Evolutionary conservation across 2,888 invertebrate genomes (phyloP), one percentile per base, ranked within the genome.

Genomic region (Drosophila leonis): DNA sequence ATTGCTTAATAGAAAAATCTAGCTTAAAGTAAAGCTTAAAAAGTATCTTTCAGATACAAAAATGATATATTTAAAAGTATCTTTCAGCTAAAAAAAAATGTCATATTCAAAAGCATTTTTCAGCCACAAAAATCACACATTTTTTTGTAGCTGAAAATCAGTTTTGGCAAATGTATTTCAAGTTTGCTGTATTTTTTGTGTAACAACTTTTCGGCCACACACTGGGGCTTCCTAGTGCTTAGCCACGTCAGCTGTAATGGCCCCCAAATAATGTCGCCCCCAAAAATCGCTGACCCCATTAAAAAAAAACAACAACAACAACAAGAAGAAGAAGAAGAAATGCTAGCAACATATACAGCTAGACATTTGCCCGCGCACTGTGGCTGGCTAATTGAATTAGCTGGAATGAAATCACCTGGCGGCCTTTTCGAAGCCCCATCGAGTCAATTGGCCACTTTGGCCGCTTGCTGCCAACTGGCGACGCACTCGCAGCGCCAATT

Each of bases 281-380:
- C 83, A 59, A 83, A 83, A 80, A 80, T 78, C 78, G 83, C 83
- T 83, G 89, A 83, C 87, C 87, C 80, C 86, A 83, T 78, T 88
- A 64, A 52, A 66, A 18, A 41, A 54, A 10, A 27, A 15, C 2
- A 46, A 24, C 4, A 27, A 46, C 8, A 27, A 15, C 15, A 27
- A 46, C 8, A 27, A n/a, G 0, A 27, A 37, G 13, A 24, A 15
- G 46, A 46, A 46, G 24, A n/a, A 39, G 3, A 27, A 75, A 63
- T 24, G 55, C n/a, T 12, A 4, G 48, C 41, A 9, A 49, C 31
- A 48, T 4, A 12, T 1, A 29, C 10, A 29, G 27, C 10, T 20
- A 24, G 18, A 13, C 18, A 51, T 20, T 18, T 4, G 18, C 33
- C 15, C 9, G 46, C 15, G 15, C 46, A 8, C 46, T 15, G 27